Percentiles rank a stretch among this genome's conserved stretches.
Evolutionary conservation across 2,113 vertebrate genomes (phyloP).

Genomic region (Haemorhous mexicanus): DNA sequence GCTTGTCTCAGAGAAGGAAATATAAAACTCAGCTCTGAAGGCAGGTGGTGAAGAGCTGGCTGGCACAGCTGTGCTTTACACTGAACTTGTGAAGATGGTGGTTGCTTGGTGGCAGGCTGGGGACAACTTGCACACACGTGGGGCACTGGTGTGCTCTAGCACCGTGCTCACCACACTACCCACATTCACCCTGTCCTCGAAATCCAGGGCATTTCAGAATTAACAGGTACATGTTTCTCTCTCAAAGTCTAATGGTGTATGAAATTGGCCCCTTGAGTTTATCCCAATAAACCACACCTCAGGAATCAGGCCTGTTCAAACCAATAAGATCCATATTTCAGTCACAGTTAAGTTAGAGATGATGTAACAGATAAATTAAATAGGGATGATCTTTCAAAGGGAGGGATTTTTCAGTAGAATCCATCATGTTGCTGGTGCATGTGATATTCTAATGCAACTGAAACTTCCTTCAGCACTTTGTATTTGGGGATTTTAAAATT

Average conservation of each 20-base stretch:
- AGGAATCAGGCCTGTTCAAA: background rate
- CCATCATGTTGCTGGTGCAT: background rate
- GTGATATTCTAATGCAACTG: background rate
- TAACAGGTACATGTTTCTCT: background rate
- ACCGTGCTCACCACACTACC: background rate
- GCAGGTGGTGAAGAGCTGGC: background rate
- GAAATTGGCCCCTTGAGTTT: background rate
- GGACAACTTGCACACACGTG: rapidly evolving
- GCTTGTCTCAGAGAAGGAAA: background rate
- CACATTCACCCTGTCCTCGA: background rate
- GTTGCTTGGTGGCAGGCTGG: background rate
- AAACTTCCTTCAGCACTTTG: background rate
- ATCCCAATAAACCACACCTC: background rate
- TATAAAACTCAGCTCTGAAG: background rate
- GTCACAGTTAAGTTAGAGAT: background rate
- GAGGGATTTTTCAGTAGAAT: background rate
- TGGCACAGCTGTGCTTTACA: background rate
- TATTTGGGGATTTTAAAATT: background rate
- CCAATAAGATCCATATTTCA: background rate
- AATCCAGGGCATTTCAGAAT: background rate
- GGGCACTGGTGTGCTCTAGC: rapidly evolving
- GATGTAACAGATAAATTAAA: background rate
- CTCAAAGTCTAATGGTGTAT: background rate
- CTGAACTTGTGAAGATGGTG: background rate
- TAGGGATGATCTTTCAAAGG: background rate